Base-by-base conservation (phyloP, 2,888 invertebrate species). In the Tholera decimalis region DNA sequence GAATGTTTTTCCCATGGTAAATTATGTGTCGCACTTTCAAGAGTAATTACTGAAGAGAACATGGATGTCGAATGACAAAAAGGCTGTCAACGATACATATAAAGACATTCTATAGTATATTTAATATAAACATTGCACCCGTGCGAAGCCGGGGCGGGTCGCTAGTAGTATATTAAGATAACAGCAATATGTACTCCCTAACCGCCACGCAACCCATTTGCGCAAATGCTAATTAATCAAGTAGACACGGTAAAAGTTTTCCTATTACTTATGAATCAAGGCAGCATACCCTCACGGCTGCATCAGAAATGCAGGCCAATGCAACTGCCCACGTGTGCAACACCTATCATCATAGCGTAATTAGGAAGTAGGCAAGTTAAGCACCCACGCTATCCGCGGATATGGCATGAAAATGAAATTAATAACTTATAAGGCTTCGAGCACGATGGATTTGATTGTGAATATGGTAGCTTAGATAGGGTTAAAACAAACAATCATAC, bases 381-480 rank as follows among this genome's bases (percentile, higher is more conserved):
- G 24, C 83, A 83, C 94, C 93, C 86, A 93, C 94, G 89, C 90
- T 51, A 47, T 33, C 56, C 37, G 80, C 86, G 79, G 83, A 85
- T 89, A 92, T 85, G 90, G 90, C 69, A 78, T 84, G 89, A 85
- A n/a, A n/a, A n/a, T n/a, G 91, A 93, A 93, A 93, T 92, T 92
- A 93, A 92, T 93, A 92, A 89, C 85, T 84, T 82, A 85, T 86
- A 79, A 84, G 82, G 85, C 50, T 43, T 66, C 24, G 26, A 56
- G 28, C 70, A 73, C 53, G 58, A 59, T 33, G 49, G 43, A 44
- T 33, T 61, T 61, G 33, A 35, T 28, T 8, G 22, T 15, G 8
- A 15, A 56, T 15, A 41, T 35, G 18, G 13, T 30, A 5, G 5
- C 1, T 35, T 18, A 28, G 18, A 11, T 15, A 28, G 49, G 28